Conservation (phyloP, 2,113 vertebrate species). For the Zosterops pallidus region DNA sequence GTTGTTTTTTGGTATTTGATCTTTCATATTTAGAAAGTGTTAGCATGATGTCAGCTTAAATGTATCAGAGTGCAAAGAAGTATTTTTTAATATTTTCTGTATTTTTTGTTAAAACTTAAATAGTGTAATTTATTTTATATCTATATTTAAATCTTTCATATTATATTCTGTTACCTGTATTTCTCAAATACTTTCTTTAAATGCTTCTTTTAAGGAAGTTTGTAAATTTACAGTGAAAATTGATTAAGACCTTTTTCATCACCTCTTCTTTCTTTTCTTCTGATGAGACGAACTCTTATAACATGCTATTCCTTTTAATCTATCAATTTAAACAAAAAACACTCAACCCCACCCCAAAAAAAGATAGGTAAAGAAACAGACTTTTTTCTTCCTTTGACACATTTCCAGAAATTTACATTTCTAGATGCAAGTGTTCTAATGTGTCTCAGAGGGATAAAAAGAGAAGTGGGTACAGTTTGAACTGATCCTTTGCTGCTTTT, state of each 20-base stretch:
- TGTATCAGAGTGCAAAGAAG: not conserved
- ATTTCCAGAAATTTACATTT: not conserved
- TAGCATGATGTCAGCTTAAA: not conserved
- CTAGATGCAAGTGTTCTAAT: not conserved
- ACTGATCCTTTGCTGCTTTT: not conserved
- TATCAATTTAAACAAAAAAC: not conserved
- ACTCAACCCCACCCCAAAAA: not conserved
- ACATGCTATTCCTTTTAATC: not conserved
- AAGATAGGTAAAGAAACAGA: not conserved
- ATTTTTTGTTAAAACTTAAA: not conserved
- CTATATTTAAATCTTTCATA: not conserved
- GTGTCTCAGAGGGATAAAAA: not conserved
- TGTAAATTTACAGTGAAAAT: not conserved
- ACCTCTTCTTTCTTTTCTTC: not conserved
- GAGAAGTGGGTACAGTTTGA: not conserved
- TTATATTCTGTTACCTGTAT: not conserved
- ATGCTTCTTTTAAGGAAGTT: not conserved
- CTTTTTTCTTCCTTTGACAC: not conserved
- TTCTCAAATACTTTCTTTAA: not conserved
- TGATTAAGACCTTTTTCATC: not conserved
- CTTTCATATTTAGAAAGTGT: not conserved
- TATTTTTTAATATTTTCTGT: not conserved
- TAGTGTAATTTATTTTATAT: not conserved
- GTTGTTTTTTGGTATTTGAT: not conserved
- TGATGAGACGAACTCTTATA: not conserved